phyloP scores from a whole-genome alignment of 2,113 vertebrate species.

The Machaerirhynchus nigripectus region DNA sequence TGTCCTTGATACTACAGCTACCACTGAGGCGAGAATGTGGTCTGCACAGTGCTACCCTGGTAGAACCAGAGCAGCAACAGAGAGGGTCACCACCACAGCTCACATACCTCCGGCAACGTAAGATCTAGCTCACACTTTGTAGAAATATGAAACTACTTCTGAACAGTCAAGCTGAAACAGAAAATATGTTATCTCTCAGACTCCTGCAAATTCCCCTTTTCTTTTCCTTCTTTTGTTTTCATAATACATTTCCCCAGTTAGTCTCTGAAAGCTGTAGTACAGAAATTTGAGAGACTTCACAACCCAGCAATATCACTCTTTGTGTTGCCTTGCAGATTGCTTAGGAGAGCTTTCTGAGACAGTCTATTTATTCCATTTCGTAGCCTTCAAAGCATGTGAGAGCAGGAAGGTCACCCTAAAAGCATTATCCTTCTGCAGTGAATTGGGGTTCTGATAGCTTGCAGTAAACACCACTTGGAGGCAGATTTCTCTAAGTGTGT shows the following conservation, averaged over 20 bases:
- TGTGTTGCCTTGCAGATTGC: not conserved
- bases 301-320: not conserved
- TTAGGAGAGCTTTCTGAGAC: not conserved
- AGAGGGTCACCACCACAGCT: not conserved
- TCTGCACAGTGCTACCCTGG: not conserved
- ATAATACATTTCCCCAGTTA: not conserved
- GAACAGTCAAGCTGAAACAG: not conserved
- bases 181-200: not conserved
- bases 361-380: not conserved
- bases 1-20: not conserved
- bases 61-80: not conserved
- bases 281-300: not conserved
- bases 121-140: not conserved
- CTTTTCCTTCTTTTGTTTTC: not conserved
- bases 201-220: not conserved
- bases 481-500: not conserved
- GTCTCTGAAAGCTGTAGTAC: not conserved
- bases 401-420: not conserved
- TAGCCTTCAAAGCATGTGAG: not conserved
- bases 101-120: not conserved
- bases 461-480: not conserved
- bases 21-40: not conserved
- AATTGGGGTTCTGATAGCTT: not conserved
- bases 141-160: not conserved
- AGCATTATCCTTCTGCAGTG: not conserved